Evolutionary conservation across 2,113 vertebrate species (phyloP).

Genomic region (Nycticryphes semicollaris): DNA sequence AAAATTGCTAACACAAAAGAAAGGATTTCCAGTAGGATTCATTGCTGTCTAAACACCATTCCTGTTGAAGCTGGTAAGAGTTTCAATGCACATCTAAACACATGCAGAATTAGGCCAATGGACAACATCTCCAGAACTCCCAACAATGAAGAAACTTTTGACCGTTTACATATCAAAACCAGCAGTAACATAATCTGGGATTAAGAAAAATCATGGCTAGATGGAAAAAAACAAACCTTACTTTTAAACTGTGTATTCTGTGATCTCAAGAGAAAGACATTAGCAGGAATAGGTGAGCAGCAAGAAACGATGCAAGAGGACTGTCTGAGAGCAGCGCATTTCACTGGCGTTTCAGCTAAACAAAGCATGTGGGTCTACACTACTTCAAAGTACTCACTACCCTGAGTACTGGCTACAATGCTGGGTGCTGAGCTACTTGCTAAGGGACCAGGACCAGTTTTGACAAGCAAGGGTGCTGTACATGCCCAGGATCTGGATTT

Average conservation of each 20-base stretch:
- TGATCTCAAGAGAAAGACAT: neutral
- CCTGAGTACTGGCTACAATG: neutral
- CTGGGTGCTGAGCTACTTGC: neutral
- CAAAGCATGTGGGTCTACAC: neutral
- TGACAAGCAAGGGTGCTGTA: neutral
- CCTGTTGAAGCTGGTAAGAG: neutral
- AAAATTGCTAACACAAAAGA: neutral
- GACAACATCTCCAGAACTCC: neutral
- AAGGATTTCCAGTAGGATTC: fast-evolving
- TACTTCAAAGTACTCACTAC: neutral
- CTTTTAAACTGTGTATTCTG: neutral
- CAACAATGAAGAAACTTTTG: neutral
- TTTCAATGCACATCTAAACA: neutral
- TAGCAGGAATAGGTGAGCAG: neutral
- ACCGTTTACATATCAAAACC: neutral
- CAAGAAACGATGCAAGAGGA: neutral
- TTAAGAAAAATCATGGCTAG: neutral
- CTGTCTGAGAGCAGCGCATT: neutral
- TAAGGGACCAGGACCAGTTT: neutral
- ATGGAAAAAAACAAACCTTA: neutral
- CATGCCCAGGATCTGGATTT: conserved; percentile 16
- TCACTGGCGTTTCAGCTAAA: neutral
- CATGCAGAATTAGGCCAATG: neutral
- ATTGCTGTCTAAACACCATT: neutral
- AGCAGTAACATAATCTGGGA: neutral